Base-by-base conservation (phyloP, 2,113 vertebrate species). In the Syrrhaptes paradoxus region DNA sequence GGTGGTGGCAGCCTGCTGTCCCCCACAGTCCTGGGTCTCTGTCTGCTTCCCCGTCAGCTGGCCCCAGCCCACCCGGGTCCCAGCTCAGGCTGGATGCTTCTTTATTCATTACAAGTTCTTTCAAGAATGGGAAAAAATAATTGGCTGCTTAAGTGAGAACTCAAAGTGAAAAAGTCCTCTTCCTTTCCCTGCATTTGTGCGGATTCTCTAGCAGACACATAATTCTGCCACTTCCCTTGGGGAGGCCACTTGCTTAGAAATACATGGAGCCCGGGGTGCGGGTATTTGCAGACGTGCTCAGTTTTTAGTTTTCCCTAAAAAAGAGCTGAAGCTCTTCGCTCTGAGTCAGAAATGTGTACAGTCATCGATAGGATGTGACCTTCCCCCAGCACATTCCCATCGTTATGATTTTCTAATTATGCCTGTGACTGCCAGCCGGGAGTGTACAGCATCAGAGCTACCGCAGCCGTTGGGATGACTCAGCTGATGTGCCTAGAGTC, bases 401-500 rank as follows among this genome's bases (percentile, higher is more conserved):
- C 81, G 55, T 62, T 58, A 58, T 73, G 70, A 76, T 75, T 89
- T 91, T 62, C 58, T 95, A 49, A 93, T 87, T 89, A 20, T 26
- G 61, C 65, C 52, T 75, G 45, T 89, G 89, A 73, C 54, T 95
- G 91, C 74, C 93, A 95, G 52, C 68, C 78, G 84, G 63, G 75
- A 96, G 67, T 17, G 1, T 49, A 18, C 10, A 43, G 82, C 77
- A 58, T 55, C 34, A 13, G 57, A 87, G 45, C 79, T 66, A 43
- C 74, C 48, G 7, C 74, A 45, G 48, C 93, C 70, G 21, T n/a
- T 31, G 54, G 51, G 49, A 72, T 95, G 81, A 95, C 81, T 95
- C 89, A 82, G 58, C 72, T 68, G 67, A 46, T 82, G 79, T 73
- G 87, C 54, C 77, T 48, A 45, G 21, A 65, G 52, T 95, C 66